These are phyloP conservation scores for Heliconius ethilla DNA, from an alignment of 2,888 invertebrate species.

Conservation along the genomic window DNA sequence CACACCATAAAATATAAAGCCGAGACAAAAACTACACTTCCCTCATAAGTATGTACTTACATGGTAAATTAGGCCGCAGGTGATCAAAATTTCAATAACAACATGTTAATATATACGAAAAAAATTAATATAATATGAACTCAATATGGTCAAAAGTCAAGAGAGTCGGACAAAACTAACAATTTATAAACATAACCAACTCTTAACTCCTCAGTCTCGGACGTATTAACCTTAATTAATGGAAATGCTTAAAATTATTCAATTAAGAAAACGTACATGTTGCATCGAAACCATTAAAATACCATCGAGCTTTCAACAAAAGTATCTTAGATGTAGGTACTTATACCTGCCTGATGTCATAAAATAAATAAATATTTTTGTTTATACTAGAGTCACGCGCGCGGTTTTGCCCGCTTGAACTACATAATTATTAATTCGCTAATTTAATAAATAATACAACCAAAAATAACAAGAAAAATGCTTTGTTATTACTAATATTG, in stretches of 20 bases:
- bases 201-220: conserved; percentile 7
- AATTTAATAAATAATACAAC: no score
- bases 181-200: conserved; percentile 19
- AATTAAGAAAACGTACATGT: conserved; percentile 29
- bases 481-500: no score
- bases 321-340: not conserved
- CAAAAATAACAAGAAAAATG: no score
- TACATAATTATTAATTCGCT: no score
- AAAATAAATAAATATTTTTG: not conserved
- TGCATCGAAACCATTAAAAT: conserved; percentile 24
- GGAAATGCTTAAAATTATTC: conserved; percentile 31
- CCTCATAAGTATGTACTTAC: not conserved
- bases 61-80: conserved; percentile 18
- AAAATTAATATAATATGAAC: conserved; percentile 1
- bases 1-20: no score
- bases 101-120: conserved; percentile 17
- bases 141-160: conserved; percentile 15
- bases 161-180: conserved; percentile 7
- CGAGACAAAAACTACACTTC: no score
- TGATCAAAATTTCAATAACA: not conserved
- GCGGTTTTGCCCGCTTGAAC: no score
- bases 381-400: not conserved
- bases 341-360: not conserved
- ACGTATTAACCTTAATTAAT: conserved; percentile 30
- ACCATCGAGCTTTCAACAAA: conserved; percentile 27